A percentile compares a stretch with the other conserved stretches of the same genome.
phyloP scores from a whole-genome alignment of 2,888 invertebrate species.

The Eudemis profundana region DNA sequence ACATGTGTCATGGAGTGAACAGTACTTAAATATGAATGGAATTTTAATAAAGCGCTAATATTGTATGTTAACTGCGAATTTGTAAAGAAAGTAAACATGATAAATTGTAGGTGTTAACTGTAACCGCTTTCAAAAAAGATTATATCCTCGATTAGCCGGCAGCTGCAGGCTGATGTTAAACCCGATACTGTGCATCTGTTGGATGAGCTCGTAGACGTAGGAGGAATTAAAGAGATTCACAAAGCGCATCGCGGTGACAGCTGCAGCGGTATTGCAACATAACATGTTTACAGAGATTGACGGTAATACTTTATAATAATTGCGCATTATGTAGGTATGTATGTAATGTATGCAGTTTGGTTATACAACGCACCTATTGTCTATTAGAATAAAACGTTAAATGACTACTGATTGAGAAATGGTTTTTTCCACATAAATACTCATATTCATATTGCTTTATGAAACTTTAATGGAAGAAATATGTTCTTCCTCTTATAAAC shows the following conservation, averaged over 20 bases:
- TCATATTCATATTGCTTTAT: background rate
- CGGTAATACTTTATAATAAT: slow-evolving; percentile 33
- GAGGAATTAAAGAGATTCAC: slow-evolving; percentile 39
- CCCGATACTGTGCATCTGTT: slow-evolving; percentile 41
- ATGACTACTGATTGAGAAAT: background rate
- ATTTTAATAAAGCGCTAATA: background rate
- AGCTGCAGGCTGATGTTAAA: slow-evolving; percentile 33
- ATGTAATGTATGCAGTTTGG: slow-evolving; percentile 19
- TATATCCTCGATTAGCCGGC: slow-evolving; percentile 24
- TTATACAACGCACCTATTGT: background rate
- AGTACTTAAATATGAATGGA: background rate
- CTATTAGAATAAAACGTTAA: slow-evolving; percentile 10
- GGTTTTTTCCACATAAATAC: background rate
- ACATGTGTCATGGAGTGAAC: background rate
- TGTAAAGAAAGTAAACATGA: background rate
- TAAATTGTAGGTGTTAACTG: slow-evolving; percentile 16
- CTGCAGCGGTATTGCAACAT: slow-evolving; percentile 19
- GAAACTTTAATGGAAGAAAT: background rate
- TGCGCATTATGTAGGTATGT: background rate
- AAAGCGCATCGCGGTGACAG: slow-evolving; percentile 32
- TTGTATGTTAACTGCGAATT: background rate
- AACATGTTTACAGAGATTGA: slow-evolving; percentile 19
- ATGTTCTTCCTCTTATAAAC: too few relatives aligned
- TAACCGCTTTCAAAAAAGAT: slow-evolving; percentile 28
- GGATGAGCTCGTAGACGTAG: slow-evolving; percentile 30